These are phyloP conservation scores for Oncorhynchus kisutch DNA, from an alignment of 2,113 vertebrate species.

Conservation along the genomic window DNA sequence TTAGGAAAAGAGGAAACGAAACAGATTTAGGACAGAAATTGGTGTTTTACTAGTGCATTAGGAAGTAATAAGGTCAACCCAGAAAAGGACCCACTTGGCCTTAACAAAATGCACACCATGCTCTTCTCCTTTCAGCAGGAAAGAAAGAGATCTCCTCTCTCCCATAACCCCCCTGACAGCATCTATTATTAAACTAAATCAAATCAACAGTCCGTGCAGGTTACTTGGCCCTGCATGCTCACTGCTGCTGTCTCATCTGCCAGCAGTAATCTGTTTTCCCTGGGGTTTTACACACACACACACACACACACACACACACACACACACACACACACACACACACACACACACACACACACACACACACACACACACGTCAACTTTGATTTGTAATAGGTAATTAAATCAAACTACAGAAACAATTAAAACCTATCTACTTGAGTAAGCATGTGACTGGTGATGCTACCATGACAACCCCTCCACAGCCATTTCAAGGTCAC, in stretches of 20 bases:
- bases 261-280: not conserved
- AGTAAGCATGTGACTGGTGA: not conserved
- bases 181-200: conserved; percentile 3
- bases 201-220: not conserved
- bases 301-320: too few relatives aligned
- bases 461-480: conserved; percentile 14
- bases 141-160: not conserved
- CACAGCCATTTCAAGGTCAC: conserved; percentile 21
- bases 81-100: conserved; percentile 19
- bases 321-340: too few relatives aligned
- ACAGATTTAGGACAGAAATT: not conserved
- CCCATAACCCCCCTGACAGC: not conserved
- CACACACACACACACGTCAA: too few relatives aligned
- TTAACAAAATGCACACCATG: conserved; percentile 54
- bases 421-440: not conserved
- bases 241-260: conserved; percentile 5
- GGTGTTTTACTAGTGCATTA: not conserved
- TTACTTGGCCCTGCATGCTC: conserved; percentile 3
- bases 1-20: conserved; percentile 1
- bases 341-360: too few relatives aligned
- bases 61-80: conserved; percentile 19
- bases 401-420: not conserved
- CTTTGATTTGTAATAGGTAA: not conserved
- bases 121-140: conserved; percentile 43
- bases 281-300: too few relatives aligned